These are phyloP conservation scores for Leptonema lineaticorne DNA, from an alignment of 1,140 invertebrate genomes.

Conservation along the genomic window DNA sequence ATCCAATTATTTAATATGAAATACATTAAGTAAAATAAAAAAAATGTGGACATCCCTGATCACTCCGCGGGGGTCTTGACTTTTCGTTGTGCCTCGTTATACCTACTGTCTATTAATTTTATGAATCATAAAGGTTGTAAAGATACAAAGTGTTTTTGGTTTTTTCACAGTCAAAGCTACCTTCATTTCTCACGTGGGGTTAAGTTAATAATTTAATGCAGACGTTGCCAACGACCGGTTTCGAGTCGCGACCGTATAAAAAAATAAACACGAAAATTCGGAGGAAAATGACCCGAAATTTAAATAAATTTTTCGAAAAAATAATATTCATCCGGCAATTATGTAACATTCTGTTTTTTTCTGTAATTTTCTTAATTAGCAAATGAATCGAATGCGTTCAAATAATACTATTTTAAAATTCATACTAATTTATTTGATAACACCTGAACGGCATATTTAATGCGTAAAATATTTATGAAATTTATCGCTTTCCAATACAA, in stretches of 20 bases:
- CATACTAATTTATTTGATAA: too few relatives aligned
- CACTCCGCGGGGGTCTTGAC: conserved; percentile 26
- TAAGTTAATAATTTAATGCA: conserved; percentile 29
- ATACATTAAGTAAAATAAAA: too few relatives aligned
- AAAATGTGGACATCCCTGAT: conserved; percentile 17
- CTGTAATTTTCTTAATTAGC: too few relatives aligned
- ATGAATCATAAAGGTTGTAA: conserved; percentile 37
- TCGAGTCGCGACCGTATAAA: too few relatives aligned
- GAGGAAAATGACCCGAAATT: too few relatives aligned
- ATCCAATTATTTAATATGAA: too few relatives aligned
- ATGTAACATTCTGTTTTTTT: too few relatives aligned
- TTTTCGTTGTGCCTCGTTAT: conserved; percentile 29
- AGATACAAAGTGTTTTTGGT: conserved; percentile 34
- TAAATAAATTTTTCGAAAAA: too few relatives aligned
- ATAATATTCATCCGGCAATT: too few relatives aligned
- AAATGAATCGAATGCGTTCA: too few relatives aligned
- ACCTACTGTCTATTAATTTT: conserved; percentile 37
- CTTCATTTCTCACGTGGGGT: conserved; percentile 31
- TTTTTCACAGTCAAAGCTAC: conserved; percentile 32
- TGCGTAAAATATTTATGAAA: conserved; percentile 3
- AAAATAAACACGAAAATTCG: too few relatives aligned
- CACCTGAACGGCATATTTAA: background rate
- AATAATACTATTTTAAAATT: too few relatives aligned
- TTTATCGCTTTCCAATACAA: conserved; percentile 13
- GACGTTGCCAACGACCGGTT: background rate